A percentile compares a stretch with the other conserved stretches of the same genome.
Conservation (phyloP, 2,113 vertebrate genomes). For the Smithornis capensis region DNA sequence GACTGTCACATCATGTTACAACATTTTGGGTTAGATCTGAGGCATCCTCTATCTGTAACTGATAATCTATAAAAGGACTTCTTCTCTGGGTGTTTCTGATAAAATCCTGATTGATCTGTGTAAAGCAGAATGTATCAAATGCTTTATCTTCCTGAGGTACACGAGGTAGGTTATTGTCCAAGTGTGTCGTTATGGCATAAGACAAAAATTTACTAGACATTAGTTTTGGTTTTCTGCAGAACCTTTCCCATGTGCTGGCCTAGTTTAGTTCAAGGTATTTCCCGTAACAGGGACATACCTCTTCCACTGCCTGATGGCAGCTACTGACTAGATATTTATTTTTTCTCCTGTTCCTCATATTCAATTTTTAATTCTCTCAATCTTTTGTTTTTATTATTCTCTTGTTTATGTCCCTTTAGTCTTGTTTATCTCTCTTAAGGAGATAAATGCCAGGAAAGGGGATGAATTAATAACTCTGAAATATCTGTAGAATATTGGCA, state of each 20-base stretch:
- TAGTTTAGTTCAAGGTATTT: background rate
- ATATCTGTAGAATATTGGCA: background rate
- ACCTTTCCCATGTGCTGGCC: background rate
- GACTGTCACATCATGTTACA: background rate
- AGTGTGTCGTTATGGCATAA: background rate
- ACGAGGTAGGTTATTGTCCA: background rate
- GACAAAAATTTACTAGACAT: background rate
- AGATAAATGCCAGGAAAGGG: background rate
- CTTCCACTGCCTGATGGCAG: background rate
- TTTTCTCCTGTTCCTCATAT: background rate
- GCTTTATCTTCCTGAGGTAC: background rate
- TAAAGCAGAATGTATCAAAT: background rate
- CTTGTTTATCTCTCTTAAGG: background rate
- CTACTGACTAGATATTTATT: background rate
- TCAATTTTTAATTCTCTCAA: background rate
- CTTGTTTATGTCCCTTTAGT: background rate
- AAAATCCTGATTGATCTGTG: background rate
- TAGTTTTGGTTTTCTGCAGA: background rate
- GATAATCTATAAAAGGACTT: background rate
- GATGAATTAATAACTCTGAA: background rate
- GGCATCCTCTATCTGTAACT: background rate
- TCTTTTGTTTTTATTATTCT: background rate
- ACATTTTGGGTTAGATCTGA: background rate
- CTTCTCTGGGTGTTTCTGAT: background rate
- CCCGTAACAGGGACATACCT: background rate